Evolutionary conservation across 2,113 vertebrate genomes (phyloP), one percentile per base, ranked within the genome.

Genomic region (Leuciscus idus): DNA sequence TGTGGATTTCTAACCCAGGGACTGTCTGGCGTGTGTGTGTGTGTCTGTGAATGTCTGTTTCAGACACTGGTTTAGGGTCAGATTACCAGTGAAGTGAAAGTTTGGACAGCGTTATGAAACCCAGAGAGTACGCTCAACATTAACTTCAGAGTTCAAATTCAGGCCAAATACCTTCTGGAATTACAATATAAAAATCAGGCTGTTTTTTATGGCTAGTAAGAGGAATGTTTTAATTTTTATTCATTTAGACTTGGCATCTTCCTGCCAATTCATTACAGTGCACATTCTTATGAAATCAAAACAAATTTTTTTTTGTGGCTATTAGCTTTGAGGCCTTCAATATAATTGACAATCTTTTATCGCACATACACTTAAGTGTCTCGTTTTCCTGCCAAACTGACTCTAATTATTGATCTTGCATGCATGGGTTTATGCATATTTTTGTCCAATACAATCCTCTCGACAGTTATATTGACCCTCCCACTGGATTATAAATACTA

Each of bases 1-100:
- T 86, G 66, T 79, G 43, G 77, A 88, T 77, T 80, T 81, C 74
- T 76, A 84, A 86, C 87, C 84, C 84, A 84, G 81, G 84, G 55
- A 33, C 80, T 59, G 55, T 21, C 64, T 88, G 87, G 81, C 81
- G 46, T 70, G 17, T 50, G 28, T 17, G 1, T 57, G 66, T 70
- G 68, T 61, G 43, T 43, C 23, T 83, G 84, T 85, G 36, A 43
- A n/a, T 83, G 80, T 72, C 70, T 36, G 66, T 72, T 72, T 72
- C 36, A 43, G 36, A 72, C 68, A 72, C 68, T 72, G 70, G 84
- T 81, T 59, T 79, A 23, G 23, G 15, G 72, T 86, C 87, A 76
- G 73, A 72, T 66, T 84, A 86, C 75, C 84, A 81, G 70, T 17
- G 59, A 81, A 80, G 81, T 82, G 19, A 46, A 79, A 12, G 13